Evolutionary conservation across 2,113 vertebrate genomes (phyloP).

Genomic region (Azemiops feae): DNA sequence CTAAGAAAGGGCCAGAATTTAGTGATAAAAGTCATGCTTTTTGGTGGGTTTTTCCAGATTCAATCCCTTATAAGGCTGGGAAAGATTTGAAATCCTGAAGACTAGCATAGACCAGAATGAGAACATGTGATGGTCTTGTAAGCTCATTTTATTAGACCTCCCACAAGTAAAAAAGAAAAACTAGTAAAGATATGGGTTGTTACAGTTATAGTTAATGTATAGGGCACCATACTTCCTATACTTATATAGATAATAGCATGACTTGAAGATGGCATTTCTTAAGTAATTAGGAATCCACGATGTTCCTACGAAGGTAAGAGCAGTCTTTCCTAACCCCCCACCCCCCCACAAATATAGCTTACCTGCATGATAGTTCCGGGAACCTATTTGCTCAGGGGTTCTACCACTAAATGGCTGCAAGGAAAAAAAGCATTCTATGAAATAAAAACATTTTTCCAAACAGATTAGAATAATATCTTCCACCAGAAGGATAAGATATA

Average conservation of each 20-base stretch:
- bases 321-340: neutral
- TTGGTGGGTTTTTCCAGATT: neutral
- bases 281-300: neutral
- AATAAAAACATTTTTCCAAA: neutral
- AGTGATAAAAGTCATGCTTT: neutral
- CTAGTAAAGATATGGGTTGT: neutral
- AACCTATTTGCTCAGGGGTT: conserved; percentile 87
- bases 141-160: neutral
- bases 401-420: conserved; percentile 82
- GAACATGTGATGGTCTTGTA: neutral
- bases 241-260: neutral
- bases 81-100: neutral
- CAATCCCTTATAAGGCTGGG: neutral
- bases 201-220: neutral
- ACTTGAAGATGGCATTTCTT: neutral
- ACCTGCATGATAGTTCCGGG: conserved; percentile 95
- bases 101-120: neutral
- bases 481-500: neutral
- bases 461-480: neutral
- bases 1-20: neutral
- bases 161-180: neutral
- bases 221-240: neutral
- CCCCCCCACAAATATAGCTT: neutral
- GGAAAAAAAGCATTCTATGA: conserved; percentile 16
- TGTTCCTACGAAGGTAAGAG: neutral